Base-by-base conservation (phyloP, 2,888 invertebrate species). In the Eugnorisma glareosa region DNA sequence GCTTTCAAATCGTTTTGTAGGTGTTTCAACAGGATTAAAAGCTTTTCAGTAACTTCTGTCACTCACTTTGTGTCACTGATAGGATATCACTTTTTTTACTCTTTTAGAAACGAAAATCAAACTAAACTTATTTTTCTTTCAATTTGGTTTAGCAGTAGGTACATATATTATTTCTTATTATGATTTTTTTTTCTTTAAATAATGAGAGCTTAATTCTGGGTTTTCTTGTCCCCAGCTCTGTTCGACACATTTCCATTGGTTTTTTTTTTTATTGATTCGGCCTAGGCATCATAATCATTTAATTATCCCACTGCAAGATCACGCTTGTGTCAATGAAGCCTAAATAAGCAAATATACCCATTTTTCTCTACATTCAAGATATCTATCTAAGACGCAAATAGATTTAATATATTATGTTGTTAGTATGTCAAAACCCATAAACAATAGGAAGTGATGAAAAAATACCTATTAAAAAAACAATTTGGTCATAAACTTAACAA, bases 371-470 rank as follows among this genome's bases (percentile, higher is more conserved):
- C 6, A 11, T 21, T 28, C 35, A 2, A 73, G 1, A 40, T 8
- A 31, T 11, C 8, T 8, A 10, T 21, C 1, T 21, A 21, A 59
- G 21, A 59, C 1, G 0, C 21, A 59, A 31, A 59, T 28, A 51
- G n/a, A 73, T 40, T 57, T 63, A 21, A 59, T 35, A 43, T 5
- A 15, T 24, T 5, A 15, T 24, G 2, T n/a, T 54, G n/a, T 68
- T 40, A 64, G 35, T 69, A 35, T 35, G 18, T 75, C 54, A 76
- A 76, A 85, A 66, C 21, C 57, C 28, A 75, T 54, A 64, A 59
- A 31, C 37, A 28, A 54, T 57, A 81, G 71, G 73, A 80, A 81
- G 73, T 71, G 18, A 79, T 66, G 75, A 48, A 48, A 48, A 48
- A 21, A 48, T 7, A 48, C n/a, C n/a, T n/a, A 48, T 48, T n/a